Percentiles rank a stretch among this genome's conserved stretches.
phyloP scores from a whole-genome alignment of 2,113 vertebrate genomes.

The Pterophyllum scalare region DNA sequence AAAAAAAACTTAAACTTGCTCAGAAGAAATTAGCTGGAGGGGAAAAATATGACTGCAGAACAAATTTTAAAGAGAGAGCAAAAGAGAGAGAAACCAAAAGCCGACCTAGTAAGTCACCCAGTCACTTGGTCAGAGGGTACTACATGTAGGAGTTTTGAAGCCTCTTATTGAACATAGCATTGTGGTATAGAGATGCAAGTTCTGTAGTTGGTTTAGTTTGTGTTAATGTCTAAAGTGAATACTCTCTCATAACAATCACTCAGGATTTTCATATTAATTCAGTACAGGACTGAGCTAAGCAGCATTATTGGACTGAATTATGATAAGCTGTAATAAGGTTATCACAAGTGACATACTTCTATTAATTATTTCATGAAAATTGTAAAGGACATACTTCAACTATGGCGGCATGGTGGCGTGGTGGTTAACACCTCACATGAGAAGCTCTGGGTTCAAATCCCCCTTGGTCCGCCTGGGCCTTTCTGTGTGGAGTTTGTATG shows the following conservation, averaged over 20 bases:
- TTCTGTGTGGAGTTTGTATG: no score
- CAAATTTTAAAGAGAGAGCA: conserved; percentile 8
- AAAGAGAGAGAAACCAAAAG: conserved; percentile 24
- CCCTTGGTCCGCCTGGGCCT: no score
- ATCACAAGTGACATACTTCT: background rate
- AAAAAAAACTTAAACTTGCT: conserved; percentile 61
- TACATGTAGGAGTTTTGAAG: conserved; percentile 25
- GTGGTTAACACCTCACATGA: no score
- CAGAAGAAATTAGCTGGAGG: conserved; percentile 32
- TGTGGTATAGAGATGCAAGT: conserved; percentile 20
- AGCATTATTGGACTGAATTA: background rate
- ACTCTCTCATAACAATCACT: background rate
- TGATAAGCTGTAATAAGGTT: background rate
- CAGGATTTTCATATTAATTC: background rate
- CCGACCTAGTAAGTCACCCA: conserved; percentile 27
- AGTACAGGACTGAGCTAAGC: background rate
- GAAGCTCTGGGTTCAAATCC: no score
- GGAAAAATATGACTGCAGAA: conserved; percentile 44
- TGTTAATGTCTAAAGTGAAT: conserved; percentile 18
- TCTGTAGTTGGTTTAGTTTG: background rate
- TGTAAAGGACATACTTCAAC: background rate
- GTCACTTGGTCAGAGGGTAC: conserved; percentile 30
- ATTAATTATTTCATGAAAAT: background rate
- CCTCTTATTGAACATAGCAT: conserved; percentile 30
- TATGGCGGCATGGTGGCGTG: no score